Evolutionary conservation across 2,113 vertebrate genomes (phyloP).

Genomic region (Apaloderma vittatum): DNA sequence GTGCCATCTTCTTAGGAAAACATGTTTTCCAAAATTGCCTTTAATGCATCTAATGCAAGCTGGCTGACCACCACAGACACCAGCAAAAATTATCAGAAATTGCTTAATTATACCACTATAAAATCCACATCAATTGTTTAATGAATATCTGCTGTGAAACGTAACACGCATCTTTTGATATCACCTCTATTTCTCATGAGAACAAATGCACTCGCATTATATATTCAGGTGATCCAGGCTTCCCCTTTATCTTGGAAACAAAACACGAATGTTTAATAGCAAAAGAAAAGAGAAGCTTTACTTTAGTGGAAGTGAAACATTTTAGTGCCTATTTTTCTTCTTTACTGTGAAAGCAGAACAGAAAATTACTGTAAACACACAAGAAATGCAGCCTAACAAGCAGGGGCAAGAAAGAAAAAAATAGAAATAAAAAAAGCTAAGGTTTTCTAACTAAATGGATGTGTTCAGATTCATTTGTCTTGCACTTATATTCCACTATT

Average conservation of each 20-base stretch:
- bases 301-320: background rate
- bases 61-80: background rate
- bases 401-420: background rate
- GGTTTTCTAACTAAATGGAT: background rate
- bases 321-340: background rate
- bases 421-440: background rate
- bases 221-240: background rate
- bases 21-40: background rate
- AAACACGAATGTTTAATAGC: background rate
- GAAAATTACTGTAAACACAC: background rate
- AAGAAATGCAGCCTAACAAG: background rate
- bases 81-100: background rate
- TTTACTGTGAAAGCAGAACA: background rate
- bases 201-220: background rate
- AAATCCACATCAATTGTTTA: background rate
- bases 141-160: background rate
- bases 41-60: background rate
- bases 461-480: slow-evolving; percentile 6
- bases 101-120: background rate
- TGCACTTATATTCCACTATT: slow-evolving; percentile 3
- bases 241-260: background rate
- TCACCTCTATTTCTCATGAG: background rate
- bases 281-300: background rate
- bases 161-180: background rate
- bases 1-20: background rate